Evolutionary conservation across 2,888 invertebrate genomes (phyloP).

Genomic region (Helobdella robusta): DNA sequence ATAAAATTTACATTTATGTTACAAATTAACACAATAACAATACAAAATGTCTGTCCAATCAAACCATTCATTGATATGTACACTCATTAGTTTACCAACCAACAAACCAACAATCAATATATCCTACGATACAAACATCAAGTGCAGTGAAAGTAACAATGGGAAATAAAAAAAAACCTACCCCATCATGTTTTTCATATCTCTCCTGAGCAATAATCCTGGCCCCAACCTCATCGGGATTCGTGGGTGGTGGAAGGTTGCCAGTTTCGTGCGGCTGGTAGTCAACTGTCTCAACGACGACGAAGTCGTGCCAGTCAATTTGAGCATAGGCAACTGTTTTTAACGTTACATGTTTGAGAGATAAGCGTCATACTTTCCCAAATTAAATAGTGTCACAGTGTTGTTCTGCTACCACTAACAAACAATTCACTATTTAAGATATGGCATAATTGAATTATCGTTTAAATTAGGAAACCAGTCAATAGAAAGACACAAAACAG

Average conservation of each 20-base stretch:
- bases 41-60: too few relatives aligned
- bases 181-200: conserved; percentile 36
- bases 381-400: too few relatives aligned
- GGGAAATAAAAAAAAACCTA: too few relatives aligned
- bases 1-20: background rate
- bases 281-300: conserved; percentile 98
- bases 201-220: conserved; percentile 73
- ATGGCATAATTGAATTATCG: too few relatives aligned
- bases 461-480: too few relatives aligned
- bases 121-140: background rate
- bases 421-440: too few relatives aligned
- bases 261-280: conserved; percentile 85
- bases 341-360: too few relatives aligned
- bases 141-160: too few relatives aligned
- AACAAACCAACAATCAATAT: background rate
- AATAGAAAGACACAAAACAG: too few relatives aligned
- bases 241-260: conserved; percentile 91
- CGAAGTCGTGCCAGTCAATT: conserved; percentile 99
- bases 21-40: background rate
- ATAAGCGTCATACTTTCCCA: too few relatives aligned
- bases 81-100: background rate
- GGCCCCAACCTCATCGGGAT: conserved; percentile 91
- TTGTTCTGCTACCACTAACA: too few relatives aligned
- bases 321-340: conserved; percentile 71
- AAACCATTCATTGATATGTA: background rate